Evolutionary conservation across 2,113 vertebrate species (phyloP), one percentile per base, ranked within the genome.

Genomic region (Eptesicus fuscus): DNA sequence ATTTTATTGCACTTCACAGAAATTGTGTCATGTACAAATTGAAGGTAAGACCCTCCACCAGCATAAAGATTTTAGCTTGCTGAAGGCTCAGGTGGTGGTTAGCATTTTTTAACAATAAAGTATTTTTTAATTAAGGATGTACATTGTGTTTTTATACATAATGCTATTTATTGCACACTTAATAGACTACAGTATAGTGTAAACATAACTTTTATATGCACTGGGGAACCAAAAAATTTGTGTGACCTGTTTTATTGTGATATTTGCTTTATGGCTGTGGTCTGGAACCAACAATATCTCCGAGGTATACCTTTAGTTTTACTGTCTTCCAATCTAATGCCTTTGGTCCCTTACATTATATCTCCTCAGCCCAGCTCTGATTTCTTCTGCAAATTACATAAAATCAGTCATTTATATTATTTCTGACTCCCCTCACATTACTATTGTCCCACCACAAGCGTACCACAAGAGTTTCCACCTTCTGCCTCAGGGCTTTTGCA

Each of bases 401-500:
- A 56, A 70, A 30, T 30, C 6, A 4, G n/a, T 30, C 6, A 5
- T 18, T 28, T n/a, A 32, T 42, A 23, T 35, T 32, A 20, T 47
- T 44, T 78, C 63, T 11, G 9, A 23, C 25, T 53, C 44, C 18
- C 1, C 13, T 25, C 35, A 2, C 13, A 0, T 16, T 32, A 18
- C 17, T 2, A 0, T 10, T 32, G 0, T n/a, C 25, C 37, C 7
- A 12, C 63, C 3, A 30, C 30, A 51, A 7, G 22, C 12, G 3
- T 2, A 3, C 59, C 17, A 0, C 2, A 32, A 18, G 30, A 16
- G 35, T 44, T 49, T 11, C 17, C 22, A 2, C n/a, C n/a, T 65
- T 76, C 11, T n/a, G 20, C 40, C 53, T 63, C 8, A 4, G 79
- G n/a, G 5, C 16, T 44, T 40, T 25, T 42, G 67, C 47, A 22